Evolutionary conservation across 2,888 invertebrate species (phyloP).

Genomic region (Lydus trimaculatus): DNA sequence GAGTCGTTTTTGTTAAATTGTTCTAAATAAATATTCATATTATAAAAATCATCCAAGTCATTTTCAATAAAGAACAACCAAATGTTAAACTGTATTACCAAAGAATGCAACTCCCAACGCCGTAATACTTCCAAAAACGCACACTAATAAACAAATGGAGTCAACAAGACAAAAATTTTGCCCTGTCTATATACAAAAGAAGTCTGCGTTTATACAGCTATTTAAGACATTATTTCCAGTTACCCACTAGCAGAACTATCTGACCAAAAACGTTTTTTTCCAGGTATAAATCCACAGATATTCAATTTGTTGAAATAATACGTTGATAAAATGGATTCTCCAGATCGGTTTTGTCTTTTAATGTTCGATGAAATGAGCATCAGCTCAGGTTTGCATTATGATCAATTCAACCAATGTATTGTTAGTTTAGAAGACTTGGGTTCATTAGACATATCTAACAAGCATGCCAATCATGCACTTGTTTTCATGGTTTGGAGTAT

Average conservation of each 20-base stretch:
- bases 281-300: neutral
- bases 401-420: no score
- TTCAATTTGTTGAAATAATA: neutral
- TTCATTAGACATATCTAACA: no score
- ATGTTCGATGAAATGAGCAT: no score
- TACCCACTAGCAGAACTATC: neutral
- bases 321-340: neutral
- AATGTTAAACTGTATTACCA: constrained; percentile 3
- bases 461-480: no score
- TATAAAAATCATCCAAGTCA: no score
- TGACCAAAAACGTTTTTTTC: neutral
- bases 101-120: constrained; percentile 7
- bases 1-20: no score
- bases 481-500: neutral
- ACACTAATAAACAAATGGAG: neutral
- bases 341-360: no score
- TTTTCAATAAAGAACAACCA: no score
- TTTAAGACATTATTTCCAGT: neutral
- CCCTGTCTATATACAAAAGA: constrained; percentile 28
- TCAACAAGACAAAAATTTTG: constrained; percentile 22
- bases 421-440: no score
- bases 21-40: no score
- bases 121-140: neutral
- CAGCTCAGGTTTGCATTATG: no score
- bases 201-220: constrained; percentile 18